phyloP scores from a whole-genome alignment of 2,113 vertebrate genomes.

The Dasypus novemcinctus region DNA sequence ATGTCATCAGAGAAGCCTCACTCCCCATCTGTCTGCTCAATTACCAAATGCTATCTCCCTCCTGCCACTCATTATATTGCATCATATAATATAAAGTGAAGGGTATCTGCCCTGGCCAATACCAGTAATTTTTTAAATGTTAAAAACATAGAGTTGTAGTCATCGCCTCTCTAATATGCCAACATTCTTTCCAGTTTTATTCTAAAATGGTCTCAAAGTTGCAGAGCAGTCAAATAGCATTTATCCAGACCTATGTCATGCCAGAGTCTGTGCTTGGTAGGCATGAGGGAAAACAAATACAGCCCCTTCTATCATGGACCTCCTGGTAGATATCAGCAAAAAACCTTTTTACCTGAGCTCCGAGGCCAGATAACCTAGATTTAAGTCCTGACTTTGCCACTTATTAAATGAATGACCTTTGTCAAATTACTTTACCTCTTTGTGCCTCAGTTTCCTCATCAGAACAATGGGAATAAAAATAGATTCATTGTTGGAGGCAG shows the following conservation, averaged over 20 bases:
- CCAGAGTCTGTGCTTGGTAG: neutral
- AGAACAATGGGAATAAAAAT: neutral
- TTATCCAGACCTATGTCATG: neutral
- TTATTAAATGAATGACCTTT: neutral
- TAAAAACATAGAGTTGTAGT: neutral
- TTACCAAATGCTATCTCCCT: neutral
- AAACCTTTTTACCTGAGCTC: neutral
- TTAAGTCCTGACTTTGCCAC: neutral
- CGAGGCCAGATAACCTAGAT: neutral
- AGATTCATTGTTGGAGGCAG: neutral
- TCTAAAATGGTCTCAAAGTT: neutral
- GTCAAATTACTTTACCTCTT: neutral
- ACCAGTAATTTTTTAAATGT: neutral
- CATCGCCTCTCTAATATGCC: neutral
- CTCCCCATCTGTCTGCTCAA: neutral
- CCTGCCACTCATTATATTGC: neutral
- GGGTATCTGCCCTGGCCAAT: neutral
- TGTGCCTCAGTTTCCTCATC: too few species aligned
- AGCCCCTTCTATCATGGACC: neutral
- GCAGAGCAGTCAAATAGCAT: neutral
- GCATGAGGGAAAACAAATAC: too few species aligned
- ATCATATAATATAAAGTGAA: neutral
- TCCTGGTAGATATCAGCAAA: neutral
- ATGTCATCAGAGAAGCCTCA: neutral
- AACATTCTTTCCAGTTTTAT: neutral